These are phyloP conservation scores for Vireo griseus DNA, from an alignment of 2,797 vertebrate species.

Conservation along the genomic window DNA sequence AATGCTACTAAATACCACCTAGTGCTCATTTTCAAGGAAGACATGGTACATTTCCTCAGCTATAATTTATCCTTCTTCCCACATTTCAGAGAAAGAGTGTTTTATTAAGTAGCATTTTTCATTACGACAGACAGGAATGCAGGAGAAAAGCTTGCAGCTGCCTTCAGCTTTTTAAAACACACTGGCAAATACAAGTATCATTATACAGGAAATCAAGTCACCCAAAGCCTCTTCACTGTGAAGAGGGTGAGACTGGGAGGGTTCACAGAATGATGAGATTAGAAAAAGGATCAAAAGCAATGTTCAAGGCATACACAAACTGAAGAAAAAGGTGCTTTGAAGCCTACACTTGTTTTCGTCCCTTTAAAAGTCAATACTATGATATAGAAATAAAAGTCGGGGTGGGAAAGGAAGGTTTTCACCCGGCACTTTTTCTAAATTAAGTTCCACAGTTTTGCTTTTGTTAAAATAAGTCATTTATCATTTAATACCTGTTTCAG, in stretches of 20 bases:
- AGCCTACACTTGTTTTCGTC: neutral
- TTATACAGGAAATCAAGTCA: neutral
- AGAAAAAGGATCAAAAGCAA: slow-evolving; percentile 38
- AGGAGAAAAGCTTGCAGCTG: neutral
- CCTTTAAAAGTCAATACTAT: neutral
- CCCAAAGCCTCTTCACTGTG: neutral
- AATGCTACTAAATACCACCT: neutral
- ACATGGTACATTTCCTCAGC: neutral
- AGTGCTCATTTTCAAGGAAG: neutral
- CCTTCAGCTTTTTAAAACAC: neutral
- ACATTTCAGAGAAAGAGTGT: neutral
- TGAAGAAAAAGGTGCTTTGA: slow-evolving; percentile 1
- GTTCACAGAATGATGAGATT: neutral
- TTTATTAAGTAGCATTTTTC: slow-evolving; percentile 42
- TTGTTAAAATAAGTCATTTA: neutral
- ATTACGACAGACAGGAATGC: neutral
- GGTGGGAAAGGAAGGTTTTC: neutral
- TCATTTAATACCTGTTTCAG: slow-evolving; percentile 38
- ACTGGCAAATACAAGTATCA: neutral
- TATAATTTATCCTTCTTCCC: slow-evolving; percentile 25
- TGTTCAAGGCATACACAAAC: slow-evolving; percentile 21
- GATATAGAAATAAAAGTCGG: neutral
- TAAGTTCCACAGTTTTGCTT: neutral
- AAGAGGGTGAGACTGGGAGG: neutral
- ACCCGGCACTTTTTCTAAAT: neutral